Evolutionary conservation across 2,797 vertebrate species (phyloP).

Genomic region (Dromococcyx pavoninus): DNA sequence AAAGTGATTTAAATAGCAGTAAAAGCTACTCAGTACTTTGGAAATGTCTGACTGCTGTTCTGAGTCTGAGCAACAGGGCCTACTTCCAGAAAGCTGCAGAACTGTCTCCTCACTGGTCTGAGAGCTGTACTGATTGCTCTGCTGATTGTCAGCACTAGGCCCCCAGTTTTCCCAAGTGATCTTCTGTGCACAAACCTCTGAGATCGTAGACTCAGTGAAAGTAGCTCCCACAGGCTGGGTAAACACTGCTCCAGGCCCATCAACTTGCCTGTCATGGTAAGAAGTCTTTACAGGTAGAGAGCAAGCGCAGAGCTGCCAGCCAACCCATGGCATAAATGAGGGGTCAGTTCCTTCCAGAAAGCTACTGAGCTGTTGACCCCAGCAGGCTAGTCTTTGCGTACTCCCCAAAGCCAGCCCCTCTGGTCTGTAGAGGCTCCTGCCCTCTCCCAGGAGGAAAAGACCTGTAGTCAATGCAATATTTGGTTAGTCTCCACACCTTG

Average conservation of each 20-base stretch:
- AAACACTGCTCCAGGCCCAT: neutral
- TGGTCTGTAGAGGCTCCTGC: neutral
- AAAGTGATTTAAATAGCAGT: neutral
- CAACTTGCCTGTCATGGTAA: accelerated
- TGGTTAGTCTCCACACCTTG: neutral
- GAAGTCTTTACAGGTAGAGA: neutral
- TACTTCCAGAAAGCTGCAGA: neutral
- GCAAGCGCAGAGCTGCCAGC: neutral
- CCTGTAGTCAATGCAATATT: accelerated
- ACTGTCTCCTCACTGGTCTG: neutral
- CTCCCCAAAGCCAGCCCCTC: neutral
- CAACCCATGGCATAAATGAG: accelerated
- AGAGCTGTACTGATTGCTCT: neutral
- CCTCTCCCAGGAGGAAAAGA: neutral
- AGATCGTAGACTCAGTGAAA: accelerated
- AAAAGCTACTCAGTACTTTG: neutral
- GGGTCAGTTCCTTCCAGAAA: neutral
- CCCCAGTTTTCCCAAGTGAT: accelerated
- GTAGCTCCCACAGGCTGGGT: neutral
- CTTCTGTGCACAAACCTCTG: neutral
- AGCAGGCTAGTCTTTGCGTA: neutral
- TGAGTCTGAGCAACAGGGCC: neutral
- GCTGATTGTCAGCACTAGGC: accelerated
- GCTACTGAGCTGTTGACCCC: neutral
- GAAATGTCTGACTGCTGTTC: neutral